These are phyloP conservation scores for Nemoura dubitans DNA, from an alignment of 2,888 invertebrate genomes.

Conservation along the genomic window DNA sequence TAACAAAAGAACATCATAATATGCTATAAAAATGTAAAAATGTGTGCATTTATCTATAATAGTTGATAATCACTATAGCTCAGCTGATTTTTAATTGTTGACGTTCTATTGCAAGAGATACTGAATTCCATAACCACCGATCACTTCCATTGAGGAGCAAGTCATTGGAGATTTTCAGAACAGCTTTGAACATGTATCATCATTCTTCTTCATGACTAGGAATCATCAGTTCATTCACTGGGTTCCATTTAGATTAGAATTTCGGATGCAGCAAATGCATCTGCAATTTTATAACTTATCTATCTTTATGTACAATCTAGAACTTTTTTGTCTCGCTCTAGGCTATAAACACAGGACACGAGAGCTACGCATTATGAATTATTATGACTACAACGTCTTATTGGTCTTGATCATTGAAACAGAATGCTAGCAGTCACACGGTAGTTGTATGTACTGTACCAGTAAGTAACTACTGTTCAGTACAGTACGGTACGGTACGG, in stretches of 20 bases:
- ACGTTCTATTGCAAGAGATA: conserved; percentile 51
- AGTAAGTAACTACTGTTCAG: not conserved
- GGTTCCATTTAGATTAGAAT: conserved; percentile 20
- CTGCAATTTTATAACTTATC: conserved; percentile 38
- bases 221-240: conserved; percentile 15
- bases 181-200: conserved; percentile 7
- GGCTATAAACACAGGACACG: conserved; percentile 49
- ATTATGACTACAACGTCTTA: conserved; percentile 20
- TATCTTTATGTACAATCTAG: conserved; percentile 48
- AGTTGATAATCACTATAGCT: conserved; percentile 49
- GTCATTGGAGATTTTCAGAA: conserved; percentile 48
- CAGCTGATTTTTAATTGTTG: conserved; percentile 47
- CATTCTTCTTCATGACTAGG: not conserved
- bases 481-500: not conserved
- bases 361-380: conserved; percentile 35
- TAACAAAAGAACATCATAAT: conserved; percentile 52
- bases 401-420: conserved; percentile 49
- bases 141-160: conserved; percentile 48
- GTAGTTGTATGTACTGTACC: not conserved
- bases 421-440: conserved; percentile 46
- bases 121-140: conserved; percentile 41
- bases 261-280: not conserved
- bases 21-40: conserved; percentile 53
- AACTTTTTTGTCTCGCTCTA: conserved; percentile 47
- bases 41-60: conserved; percentile 52